These are phyloP conservation scores for Menidia beryllina DNA, from an alignment of 2,113 vertebrate genomes.

Conservation along the genomic window DNA sequence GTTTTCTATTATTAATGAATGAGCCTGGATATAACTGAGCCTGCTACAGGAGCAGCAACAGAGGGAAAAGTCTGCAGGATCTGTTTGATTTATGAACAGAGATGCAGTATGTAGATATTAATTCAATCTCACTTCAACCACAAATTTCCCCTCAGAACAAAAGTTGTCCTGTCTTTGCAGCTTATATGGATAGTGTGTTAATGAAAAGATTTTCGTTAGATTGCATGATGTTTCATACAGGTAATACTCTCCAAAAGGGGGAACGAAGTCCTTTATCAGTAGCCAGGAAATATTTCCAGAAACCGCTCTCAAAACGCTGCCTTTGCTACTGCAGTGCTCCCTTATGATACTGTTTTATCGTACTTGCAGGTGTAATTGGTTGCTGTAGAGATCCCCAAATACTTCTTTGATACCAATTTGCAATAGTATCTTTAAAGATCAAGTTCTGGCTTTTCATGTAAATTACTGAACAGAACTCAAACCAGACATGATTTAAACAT, in stretches of 20 bases:
- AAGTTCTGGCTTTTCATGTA: neutral
- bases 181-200: neutral
- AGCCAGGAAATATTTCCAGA: neutral
- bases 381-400: neutral
- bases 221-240: conserved; percentile 10
- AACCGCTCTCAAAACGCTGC: neutral
- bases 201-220: neutral
- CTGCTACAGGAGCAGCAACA: neutral
- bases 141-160: neutral
- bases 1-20: neutral
- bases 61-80: neutral
- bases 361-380: neutral
- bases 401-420: neutral
- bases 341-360: neutral
- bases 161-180: neutral
- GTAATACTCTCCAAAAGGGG: neutral
- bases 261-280: neutral
- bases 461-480: neutral
- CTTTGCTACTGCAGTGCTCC: neutral
- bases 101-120: neutral
- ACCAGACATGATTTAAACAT: too few relatives aligned
- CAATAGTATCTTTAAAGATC: neutral
- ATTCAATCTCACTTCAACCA: neutral
- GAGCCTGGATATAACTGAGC: neutral
- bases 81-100: neutral